Evolutionary conservation across 2,113 vertebrate species (phyloP), one percentile per base, ranked within the genome.

Genomic region (Semnornis frantzii): DNA sequence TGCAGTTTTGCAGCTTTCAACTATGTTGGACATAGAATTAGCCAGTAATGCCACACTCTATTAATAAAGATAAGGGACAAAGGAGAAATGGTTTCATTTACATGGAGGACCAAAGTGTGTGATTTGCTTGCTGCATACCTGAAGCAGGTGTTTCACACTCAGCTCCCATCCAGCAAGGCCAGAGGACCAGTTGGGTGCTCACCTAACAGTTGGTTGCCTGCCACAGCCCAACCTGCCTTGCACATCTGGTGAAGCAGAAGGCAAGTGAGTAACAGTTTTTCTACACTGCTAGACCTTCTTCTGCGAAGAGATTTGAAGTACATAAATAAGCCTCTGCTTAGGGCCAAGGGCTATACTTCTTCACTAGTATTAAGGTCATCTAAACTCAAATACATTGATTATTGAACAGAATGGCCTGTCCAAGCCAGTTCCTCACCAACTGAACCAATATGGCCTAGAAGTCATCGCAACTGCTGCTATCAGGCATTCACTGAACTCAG

Each of bases 21-120:
- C 64, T 89, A 50, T 2, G 28, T 39, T 58, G 31, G 65, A 78
- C 80, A 92, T 91, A 91, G 95, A 95, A 93, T 76, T 60, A 97
- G 94, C 72, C 70, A 79, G 87, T 72, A 93, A 93, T 74, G 21
- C 83, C 82, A 58, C 12, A 55, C 71, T 91, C 87, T 39, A 83
- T 77, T 64, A 74, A 95, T 72, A 90, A 96, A 81, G 75, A 81
- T 4, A 15, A 77, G 66, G 30, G 20, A 94, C 90, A 94, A 94
- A 89, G 69, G 86, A 94, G 39, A 94, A 92, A 93, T n/a, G 24
- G 39, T 81, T 85, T n/a, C 33, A 58, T 83, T 93, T 69, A 91
- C 84, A 85, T 0, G 1, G 48, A 80, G 68, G 50, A 33, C 52
- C 42, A n/a, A 87, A 91, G 74, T 7, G 28, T 46, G 64, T 0